Evolutionary conservation across 1,140 invertebrate species (phyloP).

Genomic region (Coenobita brevimanus): DNA sequence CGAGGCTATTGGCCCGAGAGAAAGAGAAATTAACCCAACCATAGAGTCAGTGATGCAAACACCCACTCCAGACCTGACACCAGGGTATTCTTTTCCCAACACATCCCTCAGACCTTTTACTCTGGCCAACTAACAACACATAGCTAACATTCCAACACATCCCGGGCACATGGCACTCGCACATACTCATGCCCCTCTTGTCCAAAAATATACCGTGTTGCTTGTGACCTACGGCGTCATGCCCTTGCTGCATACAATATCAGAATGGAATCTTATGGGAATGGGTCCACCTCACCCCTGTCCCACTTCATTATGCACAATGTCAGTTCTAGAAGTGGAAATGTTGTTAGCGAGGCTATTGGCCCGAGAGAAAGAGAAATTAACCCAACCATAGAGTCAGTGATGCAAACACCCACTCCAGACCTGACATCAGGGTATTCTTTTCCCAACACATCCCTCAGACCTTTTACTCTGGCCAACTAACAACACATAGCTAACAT

Average conservation of each 20-base stretch:
- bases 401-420: neutral
- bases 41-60: neutral
- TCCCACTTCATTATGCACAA: neutral
- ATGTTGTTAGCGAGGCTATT: neutral
- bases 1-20: neutral
- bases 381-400: neutral
- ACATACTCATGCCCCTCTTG: slow-evolving; percentile 93
- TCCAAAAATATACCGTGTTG: slow-evolving; percentile 89
- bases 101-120: slow-evolving; percentile 2
- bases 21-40: neutral
- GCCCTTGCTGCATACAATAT: slow-evolving; percentile 67
- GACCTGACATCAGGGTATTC: neutral
- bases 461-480: neutral
- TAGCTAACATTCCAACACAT: slow-evolving; percentile 18
- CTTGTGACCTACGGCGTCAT: slow-evolving; percentile 73
- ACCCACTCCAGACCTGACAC: neutral
- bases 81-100: neutral
- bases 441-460: neutral
- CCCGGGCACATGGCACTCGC: slow-evolving; percentile 78
- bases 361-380: slow-evolving; percentile 2
- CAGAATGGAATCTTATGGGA: slow-evolving; percentile 30
- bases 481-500: neutral
- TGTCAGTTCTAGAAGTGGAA: neutral
- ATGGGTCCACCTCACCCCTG: neutral
- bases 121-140: neutral